Conservation (phyloP, 1,140 invertebrate genomes). For the Nasonia vitripennis region DNA sequence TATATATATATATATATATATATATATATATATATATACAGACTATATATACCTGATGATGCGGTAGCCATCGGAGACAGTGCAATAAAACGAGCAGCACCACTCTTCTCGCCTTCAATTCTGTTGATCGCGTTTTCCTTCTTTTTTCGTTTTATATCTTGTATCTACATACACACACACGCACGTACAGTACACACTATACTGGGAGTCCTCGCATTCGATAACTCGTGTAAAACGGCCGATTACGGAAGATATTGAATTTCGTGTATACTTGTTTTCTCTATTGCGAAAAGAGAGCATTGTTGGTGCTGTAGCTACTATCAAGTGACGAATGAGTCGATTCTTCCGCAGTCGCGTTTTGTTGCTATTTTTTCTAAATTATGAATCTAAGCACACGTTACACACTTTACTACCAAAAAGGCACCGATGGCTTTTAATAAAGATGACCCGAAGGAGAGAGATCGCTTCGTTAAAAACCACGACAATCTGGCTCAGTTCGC, state of each 20-base stretch:
- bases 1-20: conserved; percentile 43
- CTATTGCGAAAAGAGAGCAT: not conserved
- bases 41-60: conserved; percentile 47
- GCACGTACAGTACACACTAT: not conserved
- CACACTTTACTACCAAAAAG: no score
- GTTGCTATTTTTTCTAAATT: no score
- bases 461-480: not conserved
- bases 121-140: conserved; percentile 28
- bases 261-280: not conserved
- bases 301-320: not conserved
- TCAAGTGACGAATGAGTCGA: not conserved
- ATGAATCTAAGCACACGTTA: no score
- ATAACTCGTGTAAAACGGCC: conserved; percentile 8
- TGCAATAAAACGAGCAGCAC: conserved; percentile 49
- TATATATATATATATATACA: not conserved
- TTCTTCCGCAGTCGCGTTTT: not conserved
- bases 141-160: conserved; percentile 27
- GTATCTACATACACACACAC: not conserved
- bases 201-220: conserved; percentile 39
- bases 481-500: conserved; percentile 28
- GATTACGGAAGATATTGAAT: not conserved
- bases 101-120: conserved; percentile 39
- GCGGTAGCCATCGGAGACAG: conserved; percentile 51
- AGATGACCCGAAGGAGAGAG: not conserved
- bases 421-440: no score